Conservation (phyloP, 2,797 vertebrate genomes). For the Chaetodon trifasciatus region DNA sequence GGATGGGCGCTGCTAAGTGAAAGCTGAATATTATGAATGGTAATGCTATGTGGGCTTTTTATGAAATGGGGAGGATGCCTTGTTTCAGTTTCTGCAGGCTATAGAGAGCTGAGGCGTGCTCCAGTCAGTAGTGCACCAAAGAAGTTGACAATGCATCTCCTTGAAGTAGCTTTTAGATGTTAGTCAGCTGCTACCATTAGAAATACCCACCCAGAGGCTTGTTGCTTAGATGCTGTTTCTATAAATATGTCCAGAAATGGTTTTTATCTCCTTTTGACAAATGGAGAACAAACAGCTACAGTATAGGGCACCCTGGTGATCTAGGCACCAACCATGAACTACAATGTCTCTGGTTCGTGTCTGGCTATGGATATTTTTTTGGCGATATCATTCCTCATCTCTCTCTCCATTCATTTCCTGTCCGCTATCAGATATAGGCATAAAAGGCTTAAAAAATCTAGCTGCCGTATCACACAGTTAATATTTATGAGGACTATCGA, state of each 20-base stretch:
- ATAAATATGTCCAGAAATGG: neutral
- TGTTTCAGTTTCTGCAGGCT: neutral
- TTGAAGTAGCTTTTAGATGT: constrained; percentile 1
- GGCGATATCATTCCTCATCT: neutral
- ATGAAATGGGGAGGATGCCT: neutral
- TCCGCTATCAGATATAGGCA: constrained; percentile 9
- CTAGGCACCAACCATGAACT: neutral
- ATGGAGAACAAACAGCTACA: constrained; percentile 8
- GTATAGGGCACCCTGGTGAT: neutral
- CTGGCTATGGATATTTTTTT: too few species aligned
- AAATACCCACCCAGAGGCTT: constrained; percentile 5
- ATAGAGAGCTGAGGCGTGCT: neutral
- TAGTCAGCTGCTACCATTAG: neutral
- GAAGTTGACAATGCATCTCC: neutral
- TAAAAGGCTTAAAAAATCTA: neutral
- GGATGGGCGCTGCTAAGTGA: neutral
- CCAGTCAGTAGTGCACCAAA: neutral
- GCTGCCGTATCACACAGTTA: neutral
- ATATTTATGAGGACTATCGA: neutral
- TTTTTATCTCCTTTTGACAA: constrained; percentile 19
- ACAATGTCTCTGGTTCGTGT: neutral
- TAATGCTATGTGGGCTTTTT: neutral
- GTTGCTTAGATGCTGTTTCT: constrained; percentile 16
- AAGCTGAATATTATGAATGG: neutral
- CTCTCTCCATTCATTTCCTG: constrained; percentile 21